Conservation (phyloP, 2,888 invertebrate species). For the Gnatocerus cornutus region DNA sequence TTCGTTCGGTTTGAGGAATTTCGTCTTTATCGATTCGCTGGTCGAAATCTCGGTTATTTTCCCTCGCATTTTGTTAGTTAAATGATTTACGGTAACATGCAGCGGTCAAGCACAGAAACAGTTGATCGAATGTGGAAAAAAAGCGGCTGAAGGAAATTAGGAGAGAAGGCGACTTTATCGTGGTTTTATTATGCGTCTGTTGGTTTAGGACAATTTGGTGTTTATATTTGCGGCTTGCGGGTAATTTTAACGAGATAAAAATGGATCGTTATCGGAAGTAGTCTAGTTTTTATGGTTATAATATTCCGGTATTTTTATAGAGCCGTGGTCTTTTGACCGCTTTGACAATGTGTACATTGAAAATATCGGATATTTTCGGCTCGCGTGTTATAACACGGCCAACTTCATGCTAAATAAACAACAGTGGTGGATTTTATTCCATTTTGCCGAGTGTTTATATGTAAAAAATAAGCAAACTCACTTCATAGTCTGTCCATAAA, state of each 20-base stretch:
- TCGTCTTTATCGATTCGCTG: no score
- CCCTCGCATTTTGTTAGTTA: slow-evolving; percentile 28
- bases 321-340: no score
- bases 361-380: no score
- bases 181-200: slow-evolving; percentile 22
- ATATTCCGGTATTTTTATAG: no score
- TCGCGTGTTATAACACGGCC: no score
- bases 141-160: slow-evolving; percentile 15
- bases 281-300: no score
- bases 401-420: no score
- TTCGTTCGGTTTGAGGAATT: not conserved
- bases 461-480: no score
- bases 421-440: no score
- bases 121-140: slow-evolving; percentile 13
- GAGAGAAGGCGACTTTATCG: slow-evolving; percentile 14
- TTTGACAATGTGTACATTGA: no score
- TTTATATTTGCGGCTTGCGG: slow-evolving; percentile 11
- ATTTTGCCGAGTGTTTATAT: no score
- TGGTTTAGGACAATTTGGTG: slow-evolving; percentile 26
- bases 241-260: slow-evolving; percentile 26
- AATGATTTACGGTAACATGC: slow-evolving; percentile 34
- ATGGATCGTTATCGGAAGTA: slow-evolving; percentile 18
- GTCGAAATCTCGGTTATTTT: not conserved
- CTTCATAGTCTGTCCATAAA: not conserved
- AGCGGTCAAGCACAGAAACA: slow-evolving; percentile 24